These are phyloP conservation scores for Drosophila guanche DNA, from an alignment of 1,140 invertebrate species.

Conservation along the genomic window DNA sequence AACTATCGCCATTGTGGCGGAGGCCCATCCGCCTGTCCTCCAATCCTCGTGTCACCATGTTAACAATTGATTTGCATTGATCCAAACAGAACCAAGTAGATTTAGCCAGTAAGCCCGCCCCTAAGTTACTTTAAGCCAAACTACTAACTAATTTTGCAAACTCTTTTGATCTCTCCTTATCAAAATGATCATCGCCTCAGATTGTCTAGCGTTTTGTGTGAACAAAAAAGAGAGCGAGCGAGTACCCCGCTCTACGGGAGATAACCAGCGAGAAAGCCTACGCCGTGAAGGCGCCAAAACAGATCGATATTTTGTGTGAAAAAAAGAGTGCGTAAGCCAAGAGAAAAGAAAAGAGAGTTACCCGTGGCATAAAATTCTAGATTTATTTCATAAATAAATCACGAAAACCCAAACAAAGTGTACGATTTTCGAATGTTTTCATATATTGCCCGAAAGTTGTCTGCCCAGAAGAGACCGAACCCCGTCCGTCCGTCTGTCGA, in stretches of 20 bases:
- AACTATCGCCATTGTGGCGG: constrained; percentile 63
- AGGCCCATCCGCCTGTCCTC: constrained; percentile 17
- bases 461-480: constrained; percentile 9
- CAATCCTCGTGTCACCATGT: constrained; percentile 28
- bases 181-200: constrained; percentile 16
- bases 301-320: constrained; percentile 26
- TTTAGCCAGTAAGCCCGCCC: constrained; percentile 34
- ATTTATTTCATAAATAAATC: constrained; percentile 72
- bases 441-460: constrained; percentile 26
- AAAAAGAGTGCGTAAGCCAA: constrained; percentile 67
- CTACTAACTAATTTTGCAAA: constrained; percentile 27
- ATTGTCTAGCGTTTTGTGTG: constrained; percentile 41
- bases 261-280: constrained; percentile 19
- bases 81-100: constrained; percentile 2
- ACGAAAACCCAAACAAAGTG: constrained; percentile 57
- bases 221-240: constrained; percentile 3
- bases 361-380: constrained; percentile 17
- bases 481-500: no score
- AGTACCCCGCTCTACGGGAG: constrained; percentile 21
- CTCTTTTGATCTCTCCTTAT: constrained; percentile 6
- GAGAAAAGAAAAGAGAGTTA: constrained; percentile 15
- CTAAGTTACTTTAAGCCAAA: constrained; percentile 40
- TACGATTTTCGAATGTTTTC: constrained; percentile 43
- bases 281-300: constrained; percentile 14
- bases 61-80: constrained; percentile 61